Evolutionary conservation across 2,113 vertebrate genomes (phyloP), one percentile per base, ranked within the genome.

Genomic region (Scophthalmus maximus): DNA sequence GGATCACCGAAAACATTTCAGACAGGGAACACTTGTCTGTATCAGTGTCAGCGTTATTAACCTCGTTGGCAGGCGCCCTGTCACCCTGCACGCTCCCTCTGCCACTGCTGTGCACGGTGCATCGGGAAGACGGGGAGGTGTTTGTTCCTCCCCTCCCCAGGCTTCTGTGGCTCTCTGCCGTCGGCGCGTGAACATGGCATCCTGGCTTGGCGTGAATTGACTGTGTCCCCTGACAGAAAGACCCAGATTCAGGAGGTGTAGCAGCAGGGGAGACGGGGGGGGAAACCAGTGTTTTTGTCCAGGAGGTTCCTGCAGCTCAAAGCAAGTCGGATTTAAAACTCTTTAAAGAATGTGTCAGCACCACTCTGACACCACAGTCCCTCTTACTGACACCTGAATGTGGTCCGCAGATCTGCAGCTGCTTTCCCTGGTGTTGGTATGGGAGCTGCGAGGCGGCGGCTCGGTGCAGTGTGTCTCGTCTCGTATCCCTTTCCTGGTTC

Each of bases 221-320:
- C 79, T 64, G 30, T 20, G 46, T 76, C 81, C 69, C 73, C 68
- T 63, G 71, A 78, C 59, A 73, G 64, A 46, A 65, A 76, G 69
- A 68, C 64, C 61, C 53, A 70, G 46, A 75, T 60, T 17, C 32
- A 55, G 68, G 32, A 65, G 63, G 8, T 68, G 44, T 10, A 34
- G 71, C 52, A 52, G 36, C 46, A 49, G 63, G 51, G 46, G 47
- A 64, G 42, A 64, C 23, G 17, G 74, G 61, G 60, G 40, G 61
- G 8, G 46, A 46, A 30, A 36, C 58, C 60, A 52, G 0, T 40
- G 69, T 66, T 66, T n/a, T 82, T 62, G 61, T 18, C 51, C 51
- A n/a, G 5, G n/a, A n/a, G 26, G 26, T 9, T 18, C 51, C 14
- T 53, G 51, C 51, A 53, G 26, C 51, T 53, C 8, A n/a, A 30